Evolutionary conservation across 2,888 invertebrate genomes (phyloP), one percentile per base, ranked within the genome.

Genomic region (Blastobasis adustella): DNA sequence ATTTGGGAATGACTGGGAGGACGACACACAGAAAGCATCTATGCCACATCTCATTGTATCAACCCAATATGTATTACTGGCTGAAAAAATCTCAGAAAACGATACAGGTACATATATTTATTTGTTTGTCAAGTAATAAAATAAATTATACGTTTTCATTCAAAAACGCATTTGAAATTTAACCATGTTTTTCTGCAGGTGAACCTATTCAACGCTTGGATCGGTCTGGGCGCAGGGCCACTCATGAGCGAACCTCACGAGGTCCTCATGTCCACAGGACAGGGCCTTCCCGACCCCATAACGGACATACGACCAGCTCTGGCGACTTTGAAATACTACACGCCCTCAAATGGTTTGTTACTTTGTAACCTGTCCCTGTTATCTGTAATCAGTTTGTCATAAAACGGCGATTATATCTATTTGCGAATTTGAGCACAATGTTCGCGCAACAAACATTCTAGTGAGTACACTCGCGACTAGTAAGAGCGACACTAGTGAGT

Each of bases 21-120:
- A 58, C 54, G 5, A 1, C 0, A 3, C 60, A 60, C 5, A 65
- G 67, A 0, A 72, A 65, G 10, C 72, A 81, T 0, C 60, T 87
- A 0, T 1, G 83, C 0, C 78, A 83, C 54, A 41, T 71, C 2
- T 76, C 72, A 0, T 58, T 89, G 36, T 63, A 75, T 0, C 87
- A 88, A 57, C 88, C 87, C 0, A 88, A 87, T 57, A 52, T 89
- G 1, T 88, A 87, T 55, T 86, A 75, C 56, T 82, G 74, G 75
- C 71, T 63, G 44, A 75, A 63, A 50, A 77, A 69, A 49, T 49
- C 68, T 0, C 71, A 72, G 49, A 76, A 63, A 50, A 74, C 59
- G 10, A 44, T 80, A 6, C 85, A 84, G 76, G 86, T 83, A 57
- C 36, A 8, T 38, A 53, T 23, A 23, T 23, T 23, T 23, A 1